A percentile compares a stretch with the other conserved stretches of the same genome.
Conservation (phyloP, 2,888 invertebrate genomes). For the Choreutis nemorana region DNA sequence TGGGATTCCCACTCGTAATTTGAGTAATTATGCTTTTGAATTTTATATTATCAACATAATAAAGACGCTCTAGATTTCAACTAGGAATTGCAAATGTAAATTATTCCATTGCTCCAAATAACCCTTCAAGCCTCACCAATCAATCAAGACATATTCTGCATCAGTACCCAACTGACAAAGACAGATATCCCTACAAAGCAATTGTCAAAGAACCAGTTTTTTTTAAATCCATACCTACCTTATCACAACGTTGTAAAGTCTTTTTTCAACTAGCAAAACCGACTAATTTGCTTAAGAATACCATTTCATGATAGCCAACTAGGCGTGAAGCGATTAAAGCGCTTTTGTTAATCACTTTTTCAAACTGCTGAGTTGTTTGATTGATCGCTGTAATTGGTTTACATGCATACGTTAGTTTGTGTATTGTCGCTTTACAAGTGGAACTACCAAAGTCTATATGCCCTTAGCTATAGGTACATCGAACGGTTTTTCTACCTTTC, state of each 20-base stretch:
- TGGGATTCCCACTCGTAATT: no score
- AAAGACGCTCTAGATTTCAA: no score
- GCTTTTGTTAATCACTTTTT: slow-evolving; percentile 11
- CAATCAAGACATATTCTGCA: no score
- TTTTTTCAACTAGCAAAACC: slow-evolving; percentile 10
- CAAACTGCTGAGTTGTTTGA: not conserved
- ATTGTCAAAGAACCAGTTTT: slow-evolving; percentile 35
- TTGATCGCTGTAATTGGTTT: slow-evolving; percentile 6
- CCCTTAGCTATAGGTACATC: no score
- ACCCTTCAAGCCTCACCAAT: no score
- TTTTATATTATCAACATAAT: no score
- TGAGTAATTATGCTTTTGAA: no score
- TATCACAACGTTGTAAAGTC: slow-evolving; percentile 10
- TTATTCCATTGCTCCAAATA: no score
- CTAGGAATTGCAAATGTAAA: no score
- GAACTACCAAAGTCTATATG: no score
- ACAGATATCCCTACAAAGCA: slow-evolving; percentile 35
- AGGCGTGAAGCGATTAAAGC: slow-evolving; percentile 22
- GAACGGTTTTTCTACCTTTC: no score
- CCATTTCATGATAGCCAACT: slow-evolving; percentile 18
- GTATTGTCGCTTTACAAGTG: slow-evolving; percentile 4
- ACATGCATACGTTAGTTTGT: slow-evolving; percentile 3
- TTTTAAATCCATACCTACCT: slow-evolving; percentile 8
- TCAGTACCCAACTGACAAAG: slow-evolving; percentile 21
- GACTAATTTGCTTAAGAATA: slow-evolving; percentile 31